phyloP scores from a whole-genome alignment of 1,140 invertebrate species.

The Saxidomus purpurata region DNA sequence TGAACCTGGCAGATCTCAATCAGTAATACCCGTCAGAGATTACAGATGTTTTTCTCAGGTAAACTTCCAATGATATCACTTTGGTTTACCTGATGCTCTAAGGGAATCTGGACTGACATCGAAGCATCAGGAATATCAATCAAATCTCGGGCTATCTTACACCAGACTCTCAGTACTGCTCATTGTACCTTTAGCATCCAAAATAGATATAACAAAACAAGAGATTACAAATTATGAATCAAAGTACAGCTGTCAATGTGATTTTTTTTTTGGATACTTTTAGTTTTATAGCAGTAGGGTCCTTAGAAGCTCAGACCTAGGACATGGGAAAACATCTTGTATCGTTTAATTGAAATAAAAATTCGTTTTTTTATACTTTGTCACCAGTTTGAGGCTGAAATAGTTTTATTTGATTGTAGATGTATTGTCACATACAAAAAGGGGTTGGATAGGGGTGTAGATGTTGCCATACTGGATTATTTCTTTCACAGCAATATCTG shows the following conservation, averaged over 20 bases:
- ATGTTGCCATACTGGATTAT: too few relatives aligned
- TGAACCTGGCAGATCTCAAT: conserved; percentile 5
- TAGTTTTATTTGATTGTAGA: too few relatives aligned
- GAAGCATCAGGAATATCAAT: conserved; percentile 6
- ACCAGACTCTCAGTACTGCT: neutral
- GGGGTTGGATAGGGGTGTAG: too few relatives aligned
- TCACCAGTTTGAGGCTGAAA: too few relatives aligned
- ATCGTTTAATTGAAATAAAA: too few relatives aligned
- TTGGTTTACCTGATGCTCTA: conserved; percentile 4
- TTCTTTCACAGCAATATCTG: too few relatives aligned
- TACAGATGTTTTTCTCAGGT: conserved; percentile 43
- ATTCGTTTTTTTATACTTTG: too few relatives aligned
- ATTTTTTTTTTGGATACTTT: neutral
- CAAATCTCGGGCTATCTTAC: neutral
- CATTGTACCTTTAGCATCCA: neutral
- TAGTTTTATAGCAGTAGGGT: too few relatives aligned
- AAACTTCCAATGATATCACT: conserved; percentile 12
- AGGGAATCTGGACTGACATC: neutral
- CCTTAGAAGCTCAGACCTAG: too few relatives aligned
- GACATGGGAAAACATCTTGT: too few relatives aligned
- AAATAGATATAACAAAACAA: neutral
- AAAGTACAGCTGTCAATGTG: neutral
- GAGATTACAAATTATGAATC: neutral
- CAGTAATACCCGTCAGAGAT: conserved; percentile 12
- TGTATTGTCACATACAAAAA: too few relatives aligned